These are phyloP conservation scores for Thalpophila matura DNA, from an alignment of 2,888 invertebrate genomes.

Conservation along the genomic window DNA sequence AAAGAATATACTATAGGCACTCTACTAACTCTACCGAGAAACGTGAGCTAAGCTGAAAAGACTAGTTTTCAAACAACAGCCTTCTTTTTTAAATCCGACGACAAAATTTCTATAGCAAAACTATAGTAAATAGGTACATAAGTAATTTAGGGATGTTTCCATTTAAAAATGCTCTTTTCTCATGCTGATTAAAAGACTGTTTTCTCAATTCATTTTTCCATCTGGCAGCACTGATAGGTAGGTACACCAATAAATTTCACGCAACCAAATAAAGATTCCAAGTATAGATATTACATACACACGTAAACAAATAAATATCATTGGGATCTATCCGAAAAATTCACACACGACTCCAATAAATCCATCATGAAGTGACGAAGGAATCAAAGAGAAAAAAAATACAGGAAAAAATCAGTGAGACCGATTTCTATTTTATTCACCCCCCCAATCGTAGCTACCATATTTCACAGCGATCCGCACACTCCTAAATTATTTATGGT, in stretches of 20 bases:
- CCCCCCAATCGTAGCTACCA: conserved; percentile 73
- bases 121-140: no score
- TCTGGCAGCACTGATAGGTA: conserved; percentile 17
- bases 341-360: conserved; percentile 70
- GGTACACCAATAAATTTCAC: conserved; percentile 27
- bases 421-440: conserved; percentile 77
- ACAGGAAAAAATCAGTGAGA: conserved; percentile 57
- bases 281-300: conserved; percentile 44
- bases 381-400: conserved; percentile 53
- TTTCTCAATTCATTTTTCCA: neutral
- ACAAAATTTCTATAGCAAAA: no score
- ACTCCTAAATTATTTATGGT: conserved; percentile 86
- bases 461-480: conserved; percentile 81
- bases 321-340: conserved; percentile 51
- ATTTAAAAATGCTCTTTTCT: no score
- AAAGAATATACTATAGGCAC: no score
- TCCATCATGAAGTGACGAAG: conserved; percentile 70
- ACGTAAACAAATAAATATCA: conserved; percentile 68
- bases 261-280: conserved; percentile 37
- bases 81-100: no score
- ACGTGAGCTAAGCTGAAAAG: no score
- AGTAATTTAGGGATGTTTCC: no score
- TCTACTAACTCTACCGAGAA: no score
- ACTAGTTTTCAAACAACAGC: no score
- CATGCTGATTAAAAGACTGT: no score